These are phyloP conservation scores for Tetragnatha versicolor DNA, from an alignment of 1,140 invertebrate species.

Conservation along the genomic window DNA sequence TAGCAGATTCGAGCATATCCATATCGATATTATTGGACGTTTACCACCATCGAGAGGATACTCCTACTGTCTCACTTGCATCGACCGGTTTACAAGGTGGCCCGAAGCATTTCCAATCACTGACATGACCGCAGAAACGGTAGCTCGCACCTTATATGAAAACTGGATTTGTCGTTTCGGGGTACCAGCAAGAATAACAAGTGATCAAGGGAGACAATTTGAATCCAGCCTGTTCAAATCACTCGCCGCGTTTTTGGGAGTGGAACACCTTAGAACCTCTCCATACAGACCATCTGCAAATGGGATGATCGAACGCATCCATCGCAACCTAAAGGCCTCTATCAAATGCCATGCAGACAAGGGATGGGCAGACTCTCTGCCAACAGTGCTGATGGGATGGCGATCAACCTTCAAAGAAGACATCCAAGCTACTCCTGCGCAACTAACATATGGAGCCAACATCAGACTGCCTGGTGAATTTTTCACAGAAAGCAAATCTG, in stretches of 20 bases:
- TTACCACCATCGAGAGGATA: neutral
- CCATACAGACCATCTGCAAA: neutral
- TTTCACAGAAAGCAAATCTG: too few species aligned
- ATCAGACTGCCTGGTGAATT: neutral
- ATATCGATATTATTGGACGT: neutral
- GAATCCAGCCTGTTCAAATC: neutral
- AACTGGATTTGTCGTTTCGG: neutral
- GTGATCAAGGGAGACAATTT: neutral
- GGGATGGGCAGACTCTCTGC: neutral
- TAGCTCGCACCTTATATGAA: neutral
- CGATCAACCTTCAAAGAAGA: neutral
- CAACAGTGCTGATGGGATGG: neutral
- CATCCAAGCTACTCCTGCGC: neutral
- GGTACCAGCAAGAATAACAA: too few species aligned
- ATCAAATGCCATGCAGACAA: neutral
- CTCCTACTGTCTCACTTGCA: neutral
- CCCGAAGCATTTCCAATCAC: conserved; percentile 63
- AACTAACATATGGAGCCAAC: neutral
- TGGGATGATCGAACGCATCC: neutral
- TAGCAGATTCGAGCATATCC: neutral
- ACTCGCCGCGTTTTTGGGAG: neutral
- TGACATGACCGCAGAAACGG: neutral
- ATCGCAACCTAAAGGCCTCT: neutral
- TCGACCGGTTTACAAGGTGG: neutral
- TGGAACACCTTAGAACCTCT: neutral